phyloP scores from a whole-genome alignment of 2,113 vertebrate species.

The Hymenochirus boettgeri region DNA sequence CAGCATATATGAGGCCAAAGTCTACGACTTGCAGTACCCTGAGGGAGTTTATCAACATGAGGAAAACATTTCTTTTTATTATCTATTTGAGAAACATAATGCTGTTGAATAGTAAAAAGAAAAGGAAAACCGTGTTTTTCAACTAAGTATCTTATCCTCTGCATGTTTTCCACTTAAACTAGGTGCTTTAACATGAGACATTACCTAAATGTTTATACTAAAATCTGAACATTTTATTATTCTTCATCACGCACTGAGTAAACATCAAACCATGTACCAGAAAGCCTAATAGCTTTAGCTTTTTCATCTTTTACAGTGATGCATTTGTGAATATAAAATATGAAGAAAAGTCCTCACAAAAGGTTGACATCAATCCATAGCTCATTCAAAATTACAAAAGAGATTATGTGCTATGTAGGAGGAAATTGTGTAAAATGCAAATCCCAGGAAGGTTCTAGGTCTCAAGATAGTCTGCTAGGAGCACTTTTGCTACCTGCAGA shows the following conservation, averaged over 20 bases:
- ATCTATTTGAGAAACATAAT: neutral
- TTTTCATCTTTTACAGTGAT: slow-evolving; percentile 7
- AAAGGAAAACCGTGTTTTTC: neutral
- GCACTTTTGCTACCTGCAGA: slow-evolving; percentile 29
- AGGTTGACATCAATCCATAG: slow-evolving; percentile 37
- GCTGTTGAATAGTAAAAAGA: neutral
- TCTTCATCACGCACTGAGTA: neutral
- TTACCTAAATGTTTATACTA: neutral
- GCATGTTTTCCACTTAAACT: neutral
- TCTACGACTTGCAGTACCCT: neutral
- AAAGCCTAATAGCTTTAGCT: slow-evolving; percentile 10
- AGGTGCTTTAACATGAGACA: slow-evolving; percentile 2
- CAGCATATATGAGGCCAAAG: neutral
- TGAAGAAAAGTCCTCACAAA: slow-evolving; percentile 26
- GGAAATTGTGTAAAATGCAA: slow-evolving; percentile 42
- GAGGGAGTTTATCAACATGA: neutral
- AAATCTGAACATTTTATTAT: neutral
- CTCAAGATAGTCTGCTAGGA: slow-evolving; percentile 35
- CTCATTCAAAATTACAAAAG: slow-evolving; percentile 41
- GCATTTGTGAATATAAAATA: slow-evolving; percentile 25
- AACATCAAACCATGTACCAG: slow-evolving; percentile 12
- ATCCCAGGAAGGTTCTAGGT: slow-evolving; percentile 28
- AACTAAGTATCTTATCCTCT: neutral
- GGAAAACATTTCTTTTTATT: neutral
- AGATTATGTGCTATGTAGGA: slow-evolving; percentile 41